A percentile compares a stretch with the other conserved stretches of the same genome.
Conservation (phyloP, 2,113 vertebrate genomes). For the Pituophis catenifer region DNA sequence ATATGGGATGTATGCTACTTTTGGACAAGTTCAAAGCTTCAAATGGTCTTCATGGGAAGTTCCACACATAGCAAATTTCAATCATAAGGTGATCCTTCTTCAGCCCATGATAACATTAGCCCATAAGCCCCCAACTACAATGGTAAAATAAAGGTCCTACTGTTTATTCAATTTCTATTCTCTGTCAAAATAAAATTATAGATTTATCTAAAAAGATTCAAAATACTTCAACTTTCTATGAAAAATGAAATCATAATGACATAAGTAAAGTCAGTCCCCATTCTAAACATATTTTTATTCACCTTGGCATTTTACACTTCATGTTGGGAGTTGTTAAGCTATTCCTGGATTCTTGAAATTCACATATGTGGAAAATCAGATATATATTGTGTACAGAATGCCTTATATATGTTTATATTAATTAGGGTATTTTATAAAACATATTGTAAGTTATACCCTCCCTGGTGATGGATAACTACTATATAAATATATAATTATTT, state of each 20-base stretch:
- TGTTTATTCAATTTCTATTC: neutral
- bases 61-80: neutral
- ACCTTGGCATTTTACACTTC: neutral
- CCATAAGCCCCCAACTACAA: neutral
- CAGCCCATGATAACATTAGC: neutral
- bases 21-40: neutral
- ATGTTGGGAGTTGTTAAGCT: neutral
- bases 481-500: neutral
- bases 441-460: neutral
- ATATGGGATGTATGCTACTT: neutral
- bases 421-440: neutral
- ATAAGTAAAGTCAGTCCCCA: neutral
- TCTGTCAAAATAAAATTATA: neutral
- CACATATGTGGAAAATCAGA: neutral
- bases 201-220: neutral
- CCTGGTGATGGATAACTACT: neutral
- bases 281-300: neutral
- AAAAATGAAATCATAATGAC: neutral
- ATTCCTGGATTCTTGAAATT: neutral
- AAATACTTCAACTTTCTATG: neutral
- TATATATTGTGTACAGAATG: neutral
- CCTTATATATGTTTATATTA: neutral
- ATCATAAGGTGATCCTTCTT: neutral
- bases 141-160: neutral
- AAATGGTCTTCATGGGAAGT: neutral